Percentiles rank a stretch among this genome's conserved stretches.
These are phyloP conservation scores for Phoxinus phoxinus DNA, from an alignment of 2,113 vertebrate species.

Conservation along the genomic window DNA sequence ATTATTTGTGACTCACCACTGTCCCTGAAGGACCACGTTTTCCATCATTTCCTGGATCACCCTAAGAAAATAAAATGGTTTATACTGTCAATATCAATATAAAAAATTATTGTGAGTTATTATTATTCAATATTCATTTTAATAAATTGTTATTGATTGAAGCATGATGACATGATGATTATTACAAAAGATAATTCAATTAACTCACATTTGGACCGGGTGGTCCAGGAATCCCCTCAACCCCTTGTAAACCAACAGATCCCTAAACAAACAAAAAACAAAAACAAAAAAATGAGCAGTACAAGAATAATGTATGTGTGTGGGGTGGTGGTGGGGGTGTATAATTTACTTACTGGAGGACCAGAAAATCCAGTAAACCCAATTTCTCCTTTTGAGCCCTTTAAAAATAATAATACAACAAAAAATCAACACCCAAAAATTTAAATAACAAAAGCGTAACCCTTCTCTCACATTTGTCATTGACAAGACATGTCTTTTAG, in stretches of 20 bases:
- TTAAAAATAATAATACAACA: conserved; percentile 32
- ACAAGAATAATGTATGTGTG: background rate
- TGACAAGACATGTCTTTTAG: background rate
- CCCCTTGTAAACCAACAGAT: conserved; percentile 71
- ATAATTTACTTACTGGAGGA: conserved; percentile 71
- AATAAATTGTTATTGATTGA: no score
- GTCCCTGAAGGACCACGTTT: conserved; percentile 70
- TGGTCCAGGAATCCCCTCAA: conserved; percentile 70
- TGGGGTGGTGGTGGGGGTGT: background rate
- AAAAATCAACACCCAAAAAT: background rate
- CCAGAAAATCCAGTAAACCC: conserved; percentile 76
- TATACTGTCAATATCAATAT: background rate
- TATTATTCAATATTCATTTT: no score
- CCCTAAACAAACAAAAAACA: conserved; percentile 68
- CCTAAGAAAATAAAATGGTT: conserved; percentile 65
- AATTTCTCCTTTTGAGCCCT: conserved; percentile 80
- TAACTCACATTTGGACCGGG: conserved; percentile 72
- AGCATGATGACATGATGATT: no score
- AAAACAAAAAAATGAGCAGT: background rate
- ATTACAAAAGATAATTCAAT: background rate
- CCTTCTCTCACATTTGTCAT: background rate
- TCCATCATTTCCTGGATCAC: conserved; percentile 75
- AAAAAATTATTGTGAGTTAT: background rate
- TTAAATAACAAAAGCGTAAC: background rate
- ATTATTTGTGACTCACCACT: conserved; percentile 68